A percentile compares a stretch with the other conserved stretches of the same genome.
These are phyloP conservation scores for Burhinus bistriatus DNA, from an alignment of 2,113 vertebrate species.

Conservation along the genomic window DNA sequence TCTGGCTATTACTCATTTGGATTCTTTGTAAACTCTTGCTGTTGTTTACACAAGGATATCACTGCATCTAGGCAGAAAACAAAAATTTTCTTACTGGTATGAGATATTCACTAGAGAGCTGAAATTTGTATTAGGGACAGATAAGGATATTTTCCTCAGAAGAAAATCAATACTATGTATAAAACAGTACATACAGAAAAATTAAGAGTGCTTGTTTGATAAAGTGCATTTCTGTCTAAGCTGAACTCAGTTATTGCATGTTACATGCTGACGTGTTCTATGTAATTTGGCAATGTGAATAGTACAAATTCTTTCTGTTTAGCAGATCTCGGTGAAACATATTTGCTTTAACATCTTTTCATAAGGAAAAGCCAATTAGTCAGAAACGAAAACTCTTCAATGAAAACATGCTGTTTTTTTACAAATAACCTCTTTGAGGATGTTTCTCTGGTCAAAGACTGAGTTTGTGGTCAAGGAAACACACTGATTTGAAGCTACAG, in stretches of 20 bases:
- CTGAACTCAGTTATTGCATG: not conserved
- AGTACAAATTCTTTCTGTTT: not conserved
- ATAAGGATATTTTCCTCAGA: not conserved
- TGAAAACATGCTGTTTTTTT: not conserved
- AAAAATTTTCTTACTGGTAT: not conserved
- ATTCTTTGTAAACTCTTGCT: slow-evolving; percentile 29
- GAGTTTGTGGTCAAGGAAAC: not conserved
- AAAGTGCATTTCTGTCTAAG: not conserved
- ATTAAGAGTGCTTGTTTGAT: not conserved
- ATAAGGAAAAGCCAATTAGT: not conserved
- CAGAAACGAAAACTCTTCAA: not conserved
- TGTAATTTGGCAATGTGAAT: not conserved
- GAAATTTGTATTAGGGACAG: not conserved
- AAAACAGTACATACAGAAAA: not conserved
- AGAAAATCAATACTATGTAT: not conserved
- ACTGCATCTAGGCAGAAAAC: not conserved
- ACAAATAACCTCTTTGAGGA: not conserved
- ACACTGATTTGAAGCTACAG: not conserved
- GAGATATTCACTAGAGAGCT: not conserved
- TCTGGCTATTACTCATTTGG: slow-evolving; percentile 46
- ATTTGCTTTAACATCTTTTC: not conserved
- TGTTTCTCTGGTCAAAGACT: not conserved
- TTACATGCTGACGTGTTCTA: not conserved
- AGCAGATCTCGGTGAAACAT: not conserved
- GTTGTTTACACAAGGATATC: slow-evolving; percentile 11